These are phyloP conservation scores for Diarsia rubi DNA, from an alignment of 2,888 invertebrate genomes.

Conservation along the genomic window DNA sequence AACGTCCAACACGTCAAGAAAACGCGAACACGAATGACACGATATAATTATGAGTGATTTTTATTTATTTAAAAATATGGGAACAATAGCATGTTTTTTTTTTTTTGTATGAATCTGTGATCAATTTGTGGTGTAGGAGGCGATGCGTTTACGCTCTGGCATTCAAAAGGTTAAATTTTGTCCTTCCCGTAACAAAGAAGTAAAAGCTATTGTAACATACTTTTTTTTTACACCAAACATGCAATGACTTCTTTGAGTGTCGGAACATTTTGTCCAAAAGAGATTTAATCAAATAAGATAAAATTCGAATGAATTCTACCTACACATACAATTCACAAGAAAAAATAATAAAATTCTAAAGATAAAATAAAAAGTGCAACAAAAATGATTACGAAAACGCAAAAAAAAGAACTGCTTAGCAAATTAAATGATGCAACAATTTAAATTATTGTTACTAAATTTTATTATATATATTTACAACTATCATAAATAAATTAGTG, in stretches of 20 bases:
- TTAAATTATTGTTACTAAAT: slow-evolving; percentile 56
- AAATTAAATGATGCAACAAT: slow-evolving; percentile 62
- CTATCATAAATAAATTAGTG: slow-evolving; percentile 58
- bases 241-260: background rate
- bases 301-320: slow-evolving; percentile 15
- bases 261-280: background rate
- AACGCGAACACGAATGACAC: no score
- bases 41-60: no score
- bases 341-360: slow-evolving; percentile 29
- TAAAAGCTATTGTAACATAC: background rate
- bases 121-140: no score
- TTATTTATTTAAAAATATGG: no score
- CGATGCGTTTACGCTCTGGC: no score
- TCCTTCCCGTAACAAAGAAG: background rate
- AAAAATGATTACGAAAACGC: slow-evolving; percentile 26
- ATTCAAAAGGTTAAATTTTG: background rate
- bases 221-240: slow-evolving; percentile 14
- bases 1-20: no score
- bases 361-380: slow-evolving; percentile 45
- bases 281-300: background rate
- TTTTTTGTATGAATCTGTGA: no score
- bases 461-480: slow-evolving; percentile 61
- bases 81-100: no score
- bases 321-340: slow-evolving; percentile 20
- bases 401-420: slow-evolving; percentile 54